Percentiles rank a stretch among this genome's conserved stretches.
These are phyloP conservation scores for Larimichthys crocea DNA, from an alignment of 2,113 vertebrate species.

Conservation along the genomic window DNA sequence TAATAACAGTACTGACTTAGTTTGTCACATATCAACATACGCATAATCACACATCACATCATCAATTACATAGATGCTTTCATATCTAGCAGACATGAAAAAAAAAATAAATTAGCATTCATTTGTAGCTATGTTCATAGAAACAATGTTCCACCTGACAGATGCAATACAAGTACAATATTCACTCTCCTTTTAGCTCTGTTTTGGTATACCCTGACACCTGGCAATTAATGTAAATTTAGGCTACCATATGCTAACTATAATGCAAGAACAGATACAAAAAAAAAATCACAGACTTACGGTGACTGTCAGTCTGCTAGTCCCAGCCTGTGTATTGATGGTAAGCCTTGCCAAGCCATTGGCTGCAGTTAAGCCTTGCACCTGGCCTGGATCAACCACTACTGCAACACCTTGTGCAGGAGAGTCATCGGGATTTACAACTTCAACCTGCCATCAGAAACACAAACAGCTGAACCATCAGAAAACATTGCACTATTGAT, in stretches of 20 bases:
- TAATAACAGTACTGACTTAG: too few relatives aligned
- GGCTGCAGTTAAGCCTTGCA: not conserved
- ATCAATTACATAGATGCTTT: too few relatives aligned
- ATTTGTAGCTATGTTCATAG: too few relatives aligned
- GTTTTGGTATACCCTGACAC: too few relatives aligned
- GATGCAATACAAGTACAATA: too few relatives aligned
- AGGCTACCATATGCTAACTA: not conserved
- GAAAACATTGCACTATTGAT: not conserved
- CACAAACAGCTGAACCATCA: not conserved
- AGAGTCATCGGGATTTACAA: conserved; percentile 83
- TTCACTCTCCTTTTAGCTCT: too few relatives aligned
- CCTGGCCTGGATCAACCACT: not conserved
- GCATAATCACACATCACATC: too few relatives aligned
- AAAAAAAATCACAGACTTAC: conserved; percentile 59
- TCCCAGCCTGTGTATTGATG: conserved; percentile 69
- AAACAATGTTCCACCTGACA: too few relatives aligned
- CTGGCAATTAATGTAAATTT: too few relatives aligned
- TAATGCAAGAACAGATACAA: not conserved
- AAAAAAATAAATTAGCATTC: too few relatives aligned
- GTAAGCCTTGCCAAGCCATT: conserved; percentile 76
- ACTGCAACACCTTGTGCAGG: conserved; percentile 77
- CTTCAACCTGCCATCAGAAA: conserved; percentile 73
- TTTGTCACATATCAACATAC: too few relatives aligned
- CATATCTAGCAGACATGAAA: too few relatives aligned
- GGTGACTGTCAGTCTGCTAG: conserved; percentile 6